phyloP scores from a whole-genome alignment of 1,140 invertebrate species.

The Aphelenchoides avenae region DNA sequence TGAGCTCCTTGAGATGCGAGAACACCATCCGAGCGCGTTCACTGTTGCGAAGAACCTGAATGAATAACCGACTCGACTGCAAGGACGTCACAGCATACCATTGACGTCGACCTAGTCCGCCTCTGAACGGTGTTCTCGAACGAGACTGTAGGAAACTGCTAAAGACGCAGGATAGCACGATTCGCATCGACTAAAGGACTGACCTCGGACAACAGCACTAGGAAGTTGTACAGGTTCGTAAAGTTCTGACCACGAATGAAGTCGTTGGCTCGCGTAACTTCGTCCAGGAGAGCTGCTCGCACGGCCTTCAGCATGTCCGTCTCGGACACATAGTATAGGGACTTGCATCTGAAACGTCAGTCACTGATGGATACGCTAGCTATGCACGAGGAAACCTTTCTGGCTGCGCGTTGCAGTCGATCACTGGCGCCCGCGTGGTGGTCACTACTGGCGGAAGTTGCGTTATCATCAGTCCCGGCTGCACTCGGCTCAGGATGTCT shows the following conservation, averaged over 20 bases:
- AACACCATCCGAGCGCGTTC: slow-evolving; percentile 53
- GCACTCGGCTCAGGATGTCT: slow-evolving; percentile 18
- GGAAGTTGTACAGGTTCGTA: slow-evolving; percentile 53
- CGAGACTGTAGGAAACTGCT: too few relatives aligned
- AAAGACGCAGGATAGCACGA: slow-evolving; percentile 43
- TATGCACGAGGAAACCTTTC: slow-evolving; percentile 13
- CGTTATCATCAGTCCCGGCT: slow-evolving; percentile 22
- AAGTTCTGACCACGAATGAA: slow-evolving; percentile 50
- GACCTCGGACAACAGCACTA: slow-evolving; percentile 51
- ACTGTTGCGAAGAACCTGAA: slow-evolving; percentile 46
- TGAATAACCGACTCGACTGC: slow-evolving; percentile 2
- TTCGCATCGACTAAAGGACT: too few relatives aligned
- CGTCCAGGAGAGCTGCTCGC: slow-evolving; percentile 47
- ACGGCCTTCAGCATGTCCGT: slow-evolving; percentile 59
- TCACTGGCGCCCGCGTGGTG: slow-evolving; percentile 17
- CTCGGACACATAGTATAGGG: slow-evolving; percentile 56
- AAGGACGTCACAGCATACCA: slow-evolving; percentile 14
- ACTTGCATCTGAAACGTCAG: slow-evolving; percentile 19
- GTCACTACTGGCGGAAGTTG: slow-evolving; percentile 16
- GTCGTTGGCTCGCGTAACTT: slow-evolving; percentile 42
- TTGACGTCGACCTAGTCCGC: slow-evolving; percentile 30
- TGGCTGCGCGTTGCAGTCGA: slow-evolving; percentile 34
- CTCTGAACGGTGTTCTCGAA: too few relatives aligned
- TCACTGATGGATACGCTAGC: not conserved
- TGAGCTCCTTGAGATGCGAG: slow-evolving; percentile 40